phyloP scores from a whole-genome alignment of 2,113 vertebrate species.

The Danionella cerebrum region DNA sequence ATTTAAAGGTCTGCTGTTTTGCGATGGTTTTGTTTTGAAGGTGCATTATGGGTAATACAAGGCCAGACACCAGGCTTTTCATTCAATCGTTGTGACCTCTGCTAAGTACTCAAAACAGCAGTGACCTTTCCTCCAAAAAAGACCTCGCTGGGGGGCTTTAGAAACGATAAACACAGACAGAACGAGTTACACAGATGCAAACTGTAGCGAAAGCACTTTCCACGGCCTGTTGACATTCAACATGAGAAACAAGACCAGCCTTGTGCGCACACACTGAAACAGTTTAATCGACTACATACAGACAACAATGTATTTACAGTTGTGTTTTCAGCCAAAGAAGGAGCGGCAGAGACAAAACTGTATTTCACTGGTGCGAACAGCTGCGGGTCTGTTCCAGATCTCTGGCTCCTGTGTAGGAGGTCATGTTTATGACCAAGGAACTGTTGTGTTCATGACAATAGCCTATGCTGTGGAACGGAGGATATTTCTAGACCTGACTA shows the following conservation, averaged over 20 bases:
- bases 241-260: slow-evolving; percentile 1
- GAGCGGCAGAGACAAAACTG: slow-evolving; percentile 11
- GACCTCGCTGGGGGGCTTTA: slow-evolving; percentile 9
- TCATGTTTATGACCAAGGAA: slow-evolving; percentile 24
- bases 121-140: slow-evolving; percentile 25
- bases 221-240: slow-evolving; percentile 17
- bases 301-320: slow-evolving; percentile 44
- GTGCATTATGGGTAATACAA: slow-evolving; percentile 21
- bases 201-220: neutral
- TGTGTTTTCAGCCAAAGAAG: slow-evolving; percentile 7
- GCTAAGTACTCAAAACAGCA: neutral
- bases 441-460: slow-evolving; percentile 41
- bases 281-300: slow-evolving; percentile 32
- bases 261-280: slow-evolving; percentile 32
- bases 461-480: slow-evolving; percentile 17
- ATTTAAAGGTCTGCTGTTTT: slow-evolving; percentile 16
- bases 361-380: slow-evolving; percentile 23
- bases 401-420: slow-evolving; percentile 31
- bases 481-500: slow-evolving; percentile 18
- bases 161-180: slow-evolving; percentile 10
- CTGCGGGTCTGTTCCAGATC: slow-evolving; percentile 4
- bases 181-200: slow-evolving; percentile 21
- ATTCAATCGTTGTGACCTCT: slow-evolving; percentile 25
- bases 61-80: slow-evolving; percentile 14
- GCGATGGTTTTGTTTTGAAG: slow-evolving; percentile 10